These are phyloP conservation scores for Drosophila meridionalis DNA, from an alignment of 2,888 invertebrate genomes.

Conservation along the genomic window DNA sequence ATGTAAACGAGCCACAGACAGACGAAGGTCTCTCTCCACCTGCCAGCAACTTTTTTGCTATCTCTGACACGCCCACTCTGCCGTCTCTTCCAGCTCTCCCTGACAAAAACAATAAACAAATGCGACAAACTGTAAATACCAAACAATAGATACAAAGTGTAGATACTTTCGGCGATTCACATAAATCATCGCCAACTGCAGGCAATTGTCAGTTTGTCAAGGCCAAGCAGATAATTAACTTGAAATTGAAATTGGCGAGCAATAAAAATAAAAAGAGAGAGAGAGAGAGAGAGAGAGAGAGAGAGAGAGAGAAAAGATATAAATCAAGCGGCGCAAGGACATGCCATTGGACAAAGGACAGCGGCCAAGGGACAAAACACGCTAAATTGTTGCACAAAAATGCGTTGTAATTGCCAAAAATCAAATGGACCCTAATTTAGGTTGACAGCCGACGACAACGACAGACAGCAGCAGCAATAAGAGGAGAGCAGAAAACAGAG, in stretches of 20 bases:
- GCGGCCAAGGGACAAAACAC: background rate
- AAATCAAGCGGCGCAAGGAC: constrained; percentile 39
- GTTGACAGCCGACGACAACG: constrained; percentile 63
- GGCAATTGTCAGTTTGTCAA: constrained; percentile 59
- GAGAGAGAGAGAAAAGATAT: constrained; percentile 12
- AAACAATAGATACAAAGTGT: constrained; percentile 9
- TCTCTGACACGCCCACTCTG: background rate
- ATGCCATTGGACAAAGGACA: constrained; percentile 28
- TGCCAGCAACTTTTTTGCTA: background rate
- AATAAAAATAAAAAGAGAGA: background rate
- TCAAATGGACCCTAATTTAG: constrained; percentile 73
- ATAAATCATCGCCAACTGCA: constrained; percentile 46
- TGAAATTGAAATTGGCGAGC: constrained; percentile 51
- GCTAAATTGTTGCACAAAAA: constrained; percentile 74
- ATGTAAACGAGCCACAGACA: constrained; percentile 5
- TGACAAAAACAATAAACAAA: constrained; percentile 19
- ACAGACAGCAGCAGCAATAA: constrained; percentile 20
- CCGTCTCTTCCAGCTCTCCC: background rate
- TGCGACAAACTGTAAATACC: constrained; percentile 19
- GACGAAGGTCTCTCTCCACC: constrained; percentile 1
- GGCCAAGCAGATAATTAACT: constrained; percentile 74
- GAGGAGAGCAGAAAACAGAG: background rate
- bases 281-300: background rate
- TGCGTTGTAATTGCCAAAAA: constrained; percentile 78
- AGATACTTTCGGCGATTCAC: constrained; percentile 7